These are phyloP conservation scores for Adineta ricciae DNA, from an alignment of 2,888 invertebrate genomes.

Conservation along the genomic window DNA sequence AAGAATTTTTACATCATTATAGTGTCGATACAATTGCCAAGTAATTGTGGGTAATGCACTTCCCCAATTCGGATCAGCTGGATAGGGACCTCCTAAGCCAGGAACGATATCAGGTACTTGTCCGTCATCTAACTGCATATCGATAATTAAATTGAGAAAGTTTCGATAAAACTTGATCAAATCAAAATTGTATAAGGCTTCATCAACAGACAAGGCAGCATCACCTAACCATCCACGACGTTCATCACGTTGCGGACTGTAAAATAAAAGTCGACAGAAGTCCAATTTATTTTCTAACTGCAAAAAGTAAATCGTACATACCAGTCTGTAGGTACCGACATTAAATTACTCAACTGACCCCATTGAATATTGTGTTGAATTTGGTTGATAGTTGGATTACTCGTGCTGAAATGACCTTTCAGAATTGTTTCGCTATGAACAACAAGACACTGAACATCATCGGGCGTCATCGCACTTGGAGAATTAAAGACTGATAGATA, in stretches of 20 bases:
- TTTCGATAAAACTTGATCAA: neutral
- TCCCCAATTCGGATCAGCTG: neutral
- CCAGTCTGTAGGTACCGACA: neutral
- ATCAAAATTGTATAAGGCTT: slow-evolving; percentile 4
- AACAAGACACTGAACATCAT: neutral
- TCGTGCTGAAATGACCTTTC: neutral
- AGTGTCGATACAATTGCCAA: neutral
- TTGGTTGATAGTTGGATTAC: neutral
- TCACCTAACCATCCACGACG: neutral
- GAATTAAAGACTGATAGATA: neutral
- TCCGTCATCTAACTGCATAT: neutral
- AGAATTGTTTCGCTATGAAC: neutral
- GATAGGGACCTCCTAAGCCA: neutral
- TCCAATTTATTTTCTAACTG: neutral
- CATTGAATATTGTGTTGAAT: slow-evolving; percentile 8
- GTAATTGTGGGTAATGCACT: neutral
- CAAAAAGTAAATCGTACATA: neutral
- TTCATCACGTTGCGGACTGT: neutral
- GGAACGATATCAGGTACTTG: neutral
- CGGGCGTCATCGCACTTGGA: neutral
- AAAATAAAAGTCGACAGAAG: neutral
- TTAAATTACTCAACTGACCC: neutral
- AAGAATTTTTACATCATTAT: neutral
- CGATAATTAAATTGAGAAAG: neutral
- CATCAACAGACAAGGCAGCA: neutral